These are phyloP conservation scores for Mechanitis mazaeus DNA, from an alignment of 2,888 invertebrate genomes.

Conservation along the genomic window DNA sequence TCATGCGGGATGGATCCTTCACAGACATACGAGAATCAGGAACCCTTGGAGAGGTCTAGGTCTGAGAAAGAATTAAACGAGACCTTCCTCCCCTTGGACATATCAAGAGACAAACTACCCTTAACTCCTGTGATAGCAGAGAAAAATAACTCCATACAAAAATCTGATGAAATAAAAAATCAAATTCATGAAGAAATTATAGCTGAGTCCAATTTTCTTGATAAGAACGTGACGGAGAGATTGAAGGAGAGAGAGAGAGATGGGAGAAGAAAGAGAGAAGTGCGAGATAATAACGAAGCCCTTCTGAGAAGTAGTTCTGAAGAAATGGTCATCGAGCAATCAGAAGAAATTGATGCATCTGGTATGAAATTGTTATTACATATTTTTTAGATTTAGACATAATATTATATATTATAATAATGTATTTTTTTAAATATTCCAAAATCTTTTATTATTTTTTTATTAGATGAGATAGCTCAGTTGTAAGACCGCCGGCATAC, in stretches of 20 bases:
- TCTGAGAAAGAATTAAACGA: constrained; percentile 62
- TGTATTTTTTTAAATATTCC: too few relatives aligned
- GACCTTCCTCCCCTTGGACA: constrained; percentile 51
- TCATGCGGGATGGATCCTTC: constrained; percentile 63
- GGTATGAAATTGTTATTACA: constrained; percentile 35
- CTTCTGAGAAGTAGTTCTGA: constrained; percentile 49
- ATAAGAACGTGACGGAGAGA: constrained; percentile 38
- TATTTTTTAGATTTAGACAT: too few relatives aligned
- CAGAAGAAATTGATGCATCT: constrained; percentile 40
- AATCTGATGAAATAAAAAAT: constrained; percentile 48
- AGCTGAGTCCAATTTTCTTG: constrained; percentile 51
- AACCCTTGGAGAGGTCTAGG: constrained; percentile 52
- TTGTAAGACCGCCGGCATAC: background rate
- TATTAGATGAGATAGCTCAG: too few relatives aligned
- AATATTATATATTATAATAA: too few relatives aligned
- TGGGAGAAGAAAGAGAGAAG: constrained; percentile 27
- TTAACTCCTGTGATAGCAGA: constrained; percentile 51
- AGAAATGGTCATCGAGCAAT: constrained; percentile 53
- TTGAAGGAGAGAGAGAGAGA: constrained; percentile 21
- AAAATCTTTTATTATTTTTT: too few relatives aligned
- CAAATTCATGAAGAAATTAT: constrained; percentile 51
- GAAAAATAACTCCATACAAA: constrained; percentile 46
- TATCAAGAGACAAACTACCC: constrained; percentile 49
- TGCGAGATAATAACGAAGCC: constrained; percentile 50
- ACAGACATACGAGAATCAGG: constrained; percentile 63